Evolutionary conservation across 2,113 vertebrate species (phyloP).

Genomic region (Alexandromys fortis): DNA sequence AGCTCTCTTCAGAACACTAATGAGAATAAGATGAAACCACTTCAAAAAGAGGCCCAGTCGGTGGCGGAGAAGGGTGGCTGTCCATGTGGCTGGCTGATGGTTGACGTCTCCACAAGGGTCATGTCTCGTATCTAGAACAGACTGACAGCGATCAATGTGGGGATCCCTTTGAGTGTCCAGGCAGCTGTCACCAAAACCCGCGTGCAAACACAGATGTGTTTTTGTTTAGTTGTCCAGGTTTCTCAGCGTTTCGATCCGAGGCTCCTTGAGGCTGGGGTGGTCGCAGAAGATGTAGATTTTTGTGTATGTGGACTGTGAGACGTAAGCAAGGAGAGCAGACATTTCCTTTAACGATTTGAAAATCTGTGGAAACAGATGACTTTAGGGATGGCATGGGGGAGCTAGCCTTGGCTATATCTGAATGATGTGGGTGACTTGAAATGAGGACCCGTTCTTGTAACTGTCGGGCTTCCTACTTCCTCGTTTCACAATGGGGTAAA

Average conservation of each 20-base stretch:
- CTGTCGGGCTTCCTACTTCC: background rate
- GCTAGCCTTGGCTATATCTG: background rate
- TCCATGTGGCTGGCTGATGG: accelerated
- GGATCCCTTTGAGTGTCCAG: background rate
- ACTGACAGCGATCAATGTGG: background rate
- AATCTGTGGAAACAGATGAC: background rate
- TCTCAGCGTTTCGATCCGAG: background rate
- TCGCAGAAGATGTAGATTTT: background rate
- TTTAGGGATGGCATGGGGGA: background rate
- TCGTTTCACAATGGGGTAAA: background rate
- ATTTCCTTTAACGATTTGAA: constrained; percentile 12
- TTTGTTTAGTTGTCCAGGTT: background rate
- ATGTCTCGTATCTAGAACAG: background rate
- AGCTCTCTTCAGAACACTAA: constrained; percentile 71
- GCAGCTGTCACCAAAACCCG: background rate
- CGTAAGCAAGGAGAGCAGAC: background rate
- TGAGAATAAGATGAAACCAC: constrained; percentile 54
- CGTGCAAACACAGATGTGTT: background rate
- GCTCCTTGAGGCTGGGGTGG: background rate
- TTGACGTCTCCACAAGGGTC: background rate
- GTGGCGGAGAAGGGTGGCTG: background rate
- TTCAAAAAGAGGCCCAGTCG: constrained; percentile 57
- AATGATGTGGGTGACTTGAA: background rate
- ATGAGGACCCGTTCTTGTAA: background rate
- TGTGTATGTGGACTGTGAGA: background rate